Evolutionary conservation across 1,140 invertebrate genomes (phyloP).

Genomic region (Teleopsis dalmanni): DNA sequence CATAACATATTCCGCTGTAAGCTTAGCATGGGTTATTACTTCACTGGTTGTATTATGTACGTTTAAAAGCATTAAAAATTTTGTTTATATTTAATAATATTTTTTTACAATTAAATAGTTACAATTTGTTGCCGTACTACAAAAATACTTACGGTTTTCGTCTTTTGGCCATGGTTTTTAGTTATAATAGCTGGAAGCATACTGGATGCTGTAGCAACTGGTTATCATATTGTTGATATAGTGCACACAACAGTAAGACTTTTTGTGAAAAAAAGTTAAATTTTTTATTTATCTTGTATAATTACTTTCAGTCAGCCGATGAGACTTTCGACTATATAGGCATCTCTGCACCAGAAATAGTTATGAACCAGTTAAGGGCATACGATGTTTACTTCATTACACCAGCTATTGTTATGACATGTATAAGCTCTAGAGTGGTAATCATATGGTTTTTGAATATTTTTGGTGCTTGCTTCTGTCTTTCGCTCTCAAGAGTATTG

Average conservation of each 20-base stretch:
- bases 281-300: neutral
- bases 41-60: slow-evolving; percentile 28
- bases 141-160: slow-evolving; percentile 25
- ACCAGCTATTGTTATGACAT: slow-evolving; percentile 26
- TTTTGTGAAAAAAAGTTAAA: neutral
- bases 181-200: slow-evolving; percentile 25
- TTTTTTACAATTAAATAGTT: slow-evolving; percentile 11
- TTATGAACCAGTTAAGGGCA: slow-evolving; percentile 11
- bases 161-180: slow-evolving; percentile 40
- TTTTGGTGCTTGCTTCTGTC: slow-evolving; percentile 30
- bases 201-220: slow-evolving; percentile 34
- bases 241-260: slow-evolving; percentile 25
- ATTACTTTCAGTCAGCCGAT: slow-evolving; percentile 1
- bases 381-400: slow-evolving; percentile 32
- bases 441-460: slow-evolving; percentile 36
- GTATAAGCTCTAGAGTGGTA: slow-evolving; percentile 24
- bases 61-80: slow-evolving; percentile 7
- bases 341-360: neutral
- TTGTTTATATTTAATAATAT: neutral
- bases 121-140: slow-evolving; percentile 32
- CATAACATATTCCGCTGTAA: slow-evolving; percentile 33
- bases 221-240: slow-evolving; percentile 28
- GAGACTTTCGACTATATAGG: slow-evolving; percentile 10
- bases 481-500: slow-evolving; percentile 22
- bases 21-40: slow-evolving; percentile 31